phyloP scores from a whole-genome alignment of 2,888 invertebrate species.

The Agrotis ipsilon region DNA sequence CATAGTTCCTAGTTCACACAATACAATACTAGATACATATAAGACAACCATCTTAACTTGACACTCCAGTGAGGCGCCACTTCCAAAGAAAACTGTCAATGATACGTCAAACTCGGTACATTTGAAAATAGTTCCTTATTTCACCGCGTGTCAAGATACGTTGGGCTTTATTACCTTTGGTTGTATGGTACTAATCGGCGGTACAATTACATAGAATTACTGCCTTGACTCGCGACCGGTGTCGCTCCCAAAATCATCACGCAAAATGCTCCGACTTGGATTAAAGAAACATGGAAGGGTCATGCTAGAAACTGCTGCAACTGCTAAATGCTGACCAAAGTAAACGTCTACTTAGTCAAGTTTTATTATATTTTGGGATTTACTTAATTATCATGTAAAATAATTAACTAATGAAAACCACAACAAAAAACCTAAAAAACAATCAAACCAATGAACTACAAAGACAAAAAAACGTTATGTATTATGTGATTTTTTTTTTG shows the following conservation, averaged over 20 bases:
- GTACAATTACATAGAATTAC: constrained; percentile 76
- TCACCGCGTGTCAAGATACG: background rate
- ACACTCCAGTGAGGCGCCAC: constrained; percentile 12
- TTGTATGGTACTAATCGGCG: constrained; percentile 61
- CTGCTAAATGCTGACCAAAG: too few relatives aligned
- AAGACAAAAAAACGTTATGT: too few relatives aligned
- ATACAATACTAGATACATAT: constrained; percentile 43
- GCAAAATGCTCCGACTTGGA: constrained; percentile 65
- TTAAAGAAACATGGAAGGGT: constrained; percentile 43
- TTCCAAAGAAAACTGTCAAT: constrained; percentile 1
- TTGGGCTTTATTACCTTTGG: constrained; percentile 31
- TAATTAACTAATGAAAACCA: too few relatives aligned
- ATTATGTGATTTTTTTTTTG: too few relatives aligned
- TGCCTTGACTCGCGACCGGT: constrained; percentile 53
- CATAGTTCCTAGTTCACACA: constrained; percentile 59
- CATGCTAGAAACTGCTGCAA: background rate
- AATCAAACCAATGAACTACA: too few relatives aligned
- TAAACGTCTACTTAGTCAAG: too few relatives aligned
- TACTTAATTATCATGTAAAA: too few relatives aligned
- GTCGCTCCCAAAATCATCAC: constrained; percentile 71
- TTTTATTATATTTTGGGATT: too few relatives aligned
- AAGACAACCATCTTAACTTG: constrained; percentile 3
- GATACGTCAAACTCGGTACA: background rate
- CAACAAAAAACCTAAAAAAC: too few relatives aligned
- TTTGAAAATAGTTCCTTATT: background rate